A percentile compares a stretch with the other conserved stretches of the same genome.
phyloP scores from a whole-genome alignment of 1,140 invertebrate species.

The Drosophila santomea region DNA sequence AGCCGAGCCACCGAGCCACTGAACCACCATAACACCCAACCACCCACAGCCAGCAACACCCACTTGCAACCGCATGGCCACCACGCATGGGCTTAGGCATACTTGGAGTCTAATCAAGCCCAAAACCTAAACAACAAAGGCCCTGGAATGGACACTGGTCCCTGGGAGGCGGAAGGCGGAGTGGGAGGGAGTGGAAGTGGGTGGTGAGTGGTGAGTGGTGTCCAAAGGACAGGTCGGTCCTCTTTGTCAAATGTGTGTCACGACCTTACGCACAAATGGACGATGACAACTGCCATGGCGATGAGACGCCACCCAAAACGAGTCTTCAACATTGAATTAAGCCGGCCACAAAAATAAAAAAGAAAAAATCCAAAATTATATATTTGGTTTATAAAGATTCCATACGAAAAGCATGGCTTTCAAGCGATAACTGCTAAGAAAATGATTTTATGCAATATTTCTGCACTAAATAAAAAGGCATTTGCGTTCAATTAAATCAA shows the following conservation, averaged over 20 bases:
- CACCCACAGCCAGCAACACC: not conserved
- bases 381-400: too few species aligned
- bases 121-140: conserved; percentile 50
- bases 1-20: not conserved
- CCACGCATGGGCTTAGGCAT: conserved; percentile 19
- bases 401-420: not conserved
- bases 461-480: not conserved
- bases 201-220: not conserved
- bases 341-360: not conserved
- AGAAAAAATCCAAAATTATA: not conserved
- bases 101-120: conserved; percentile 53
- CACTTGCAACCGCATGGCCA: not conserved
- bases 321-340: conserved; percentile 7
- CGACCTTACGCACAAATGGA: conserved; percentile 47
- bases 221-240: conserved; percentile 21
- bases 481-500: too few species aligned
- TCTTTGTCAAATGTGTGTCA: conserved; percentile 60
- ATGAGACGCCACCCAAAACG: not conserved
- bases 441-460: not conserved
- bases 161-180: not conserved
- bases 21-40: not conserved
- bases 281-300: conserved; percentile 11
- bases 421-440: not conserved
- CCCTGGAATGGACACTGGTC: conserved; percentile 38
- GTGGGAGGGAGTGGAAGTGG: not conserved